phyloP scores from a whole-genome alignment of 2,888 invertebrate species.

The Antheraea assamensis region DNA sequence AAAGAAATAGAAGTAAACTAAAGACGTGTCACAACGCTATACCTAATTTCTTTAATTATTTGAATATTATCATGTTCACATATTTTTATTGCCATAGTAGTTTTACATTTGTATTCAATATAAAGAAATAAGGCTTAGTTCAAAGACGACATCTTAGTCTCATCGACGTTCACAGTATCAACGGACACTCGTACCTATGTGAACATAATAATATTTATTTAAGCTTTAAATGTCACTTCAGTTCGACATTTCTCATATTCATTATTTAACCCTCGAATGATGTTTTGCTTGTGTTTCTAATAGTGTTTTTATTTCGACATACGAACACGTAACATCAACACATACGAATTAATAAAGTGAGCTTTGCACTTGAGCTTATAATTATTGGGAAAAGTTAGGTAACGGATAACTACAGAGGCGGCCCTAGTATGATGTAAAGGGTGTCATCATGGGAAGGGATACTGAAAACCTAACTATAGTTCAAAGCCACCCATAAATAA shows the following conservation, averaged over 20 bases:
- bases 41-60: background rate
- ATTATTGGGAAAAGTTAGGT: too few species aligned
- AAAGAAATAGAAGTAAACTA: background rate
- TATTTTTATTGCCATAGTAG: background rate
- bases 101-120: background rate
- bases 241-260: slow-evolving; percentile 25
- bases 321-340: slow-evolving; percentile 9
- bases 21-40: background rate
- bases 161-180: background rate
- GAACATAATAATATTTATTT: slow-evolving; percentile 34
- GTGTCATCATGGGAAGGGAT: too few species aligned
- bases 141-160: background rate
- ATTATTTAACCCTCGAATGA: slow-evolving; percentile 13
- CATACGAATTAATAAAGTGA: background rate
- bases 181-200: slow-evolving; percentile 24
- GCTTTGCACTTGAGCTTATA: background rate
- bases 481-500: too few species aligned
- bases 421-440: background rate
- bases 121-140: background rate
- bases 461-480: too few species aligned
- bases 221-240: slow-evolving; percentile 35
- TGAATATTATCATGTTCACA: background rate
- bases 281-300: slow-evolving; percentile 10
- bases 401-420: background rate
- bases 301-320: slow-evolving; percentile 11